Base-by-base conservation (phyloP, 2,797 vertebrate genomes). In the Apogon talboti region DNA sequence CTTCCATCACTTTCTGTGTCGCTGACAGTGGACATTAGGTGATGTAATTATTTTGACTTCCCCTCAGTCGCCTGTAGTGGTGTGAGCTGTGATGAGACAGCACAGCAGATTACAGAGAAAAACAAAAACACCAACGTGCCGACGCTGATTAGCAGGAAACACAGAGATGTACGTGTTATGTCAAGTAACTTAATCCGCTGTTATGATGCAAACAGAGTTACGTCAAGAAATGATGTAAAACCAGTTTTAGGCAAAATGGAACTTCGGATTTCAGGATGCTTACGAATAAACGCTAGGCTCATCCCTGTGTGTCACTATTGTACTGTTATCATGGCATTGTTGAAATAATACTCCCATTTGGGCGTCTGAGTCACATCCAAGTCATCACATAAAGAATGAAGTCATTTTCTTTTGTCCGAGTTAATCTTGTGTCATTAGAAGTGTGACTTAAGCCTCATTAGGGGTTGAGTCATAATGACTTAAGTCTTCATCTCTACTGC, bases 31-130 rank as follows among this genome's bases (percentile, higher is more conserved):
- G 72, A 67, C 56, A 82, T 86, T 68, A 67, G 59, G 56, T 83
- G 82, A 85, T 81, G 83, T 79, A 77, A 90, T 90, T 85, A 69
- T 82, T 83, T 50, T 86, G 87, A 91, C 82, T 82, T 74, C 65
- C 73, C 54, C 61, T 59, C 72, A 38, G 76, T 76, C 9, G 83
- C 79, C 78, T 58, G 63, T 74, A 65, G 58, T 80, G 75, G 54
- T 41, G 63, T 68, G 58, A 82, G 66, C 66, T 76, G 50, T 66
- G 79, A 76, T 58, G 74, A 75, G 76, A 70, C 43, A 13, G 40
- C 49, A 18, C 49, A 44, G 37, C 60, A 21, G 78, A 70, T 71
- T 70, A 49, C 54, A 71, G 53, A 2, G 24, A 43, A 75, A 62
- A 63, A 44, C 53, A 40, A 52, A 74, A 63, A 52, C 50, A 51